Evolutionary conservation across 2,797 vertebrate genomes (phyloP).

Genomic region (Scyliorhinus canicula): DNA sequence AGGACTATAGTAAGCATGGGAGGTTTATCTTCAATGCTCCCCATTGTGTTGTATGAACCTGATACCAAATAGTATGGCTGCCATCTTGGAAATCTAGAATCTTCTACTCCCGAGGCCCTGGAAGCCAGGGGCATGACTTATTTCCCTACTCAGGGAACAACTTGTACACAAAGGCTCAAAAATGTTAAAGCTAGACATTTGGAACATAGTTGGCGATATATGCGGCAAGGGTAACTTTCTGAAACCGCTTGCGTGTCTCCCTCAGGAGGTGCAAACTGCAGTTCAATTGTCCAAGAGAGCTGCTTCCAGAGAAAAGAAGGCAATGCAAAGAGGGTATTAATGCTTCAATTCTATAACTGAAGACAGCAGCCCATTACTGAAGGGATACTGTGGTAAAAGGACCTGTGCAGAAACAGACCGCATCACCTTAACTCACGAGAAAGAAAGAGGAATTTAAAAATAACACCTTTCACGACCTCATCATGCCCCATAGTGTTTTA

Average conservation of each 20-base stretch:
- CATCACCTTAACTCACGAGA: not conserved
- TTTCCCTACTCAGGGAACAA: not conserved
- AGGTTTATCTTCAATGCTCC: too few species aligned
- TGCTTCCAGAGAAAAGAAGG: not conserved
- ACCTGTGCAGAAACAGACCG: not conserved
- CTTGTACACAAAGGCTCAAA: not conserved
- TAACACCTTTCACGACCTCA: not conserved
- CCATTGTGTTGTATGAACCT: not conserved
- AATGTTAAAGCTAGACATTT: too few species aligned
- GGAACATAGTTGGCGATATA: not conserved
- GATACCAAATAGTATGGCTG: too few species aligned
- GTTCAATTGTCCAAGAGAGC: not conserved
- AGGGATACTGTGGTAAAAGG: not conserved
- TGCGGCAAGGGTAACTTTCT: not conserved
- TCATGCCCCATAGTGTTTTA: too few species aligned
- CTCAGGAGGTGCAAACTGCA: not conserved
- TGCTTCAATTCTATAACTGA: not conserved
- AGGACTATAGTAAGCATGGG: too few species aligned
- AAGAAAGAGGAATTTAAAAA: not conserved
- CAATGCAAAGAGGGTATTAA: not conserved
- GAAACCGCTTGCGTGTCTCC: not conserved
- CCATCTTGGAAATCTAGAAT: not conserved
- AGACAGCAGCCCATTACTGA: not conserved
- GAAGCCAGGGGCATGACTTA: not conserved
- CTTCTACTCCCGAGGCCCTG: not conserved